Conservation (phyloP, 2,797 vertebrate species). For the Sebastes elongatus region DNA sequence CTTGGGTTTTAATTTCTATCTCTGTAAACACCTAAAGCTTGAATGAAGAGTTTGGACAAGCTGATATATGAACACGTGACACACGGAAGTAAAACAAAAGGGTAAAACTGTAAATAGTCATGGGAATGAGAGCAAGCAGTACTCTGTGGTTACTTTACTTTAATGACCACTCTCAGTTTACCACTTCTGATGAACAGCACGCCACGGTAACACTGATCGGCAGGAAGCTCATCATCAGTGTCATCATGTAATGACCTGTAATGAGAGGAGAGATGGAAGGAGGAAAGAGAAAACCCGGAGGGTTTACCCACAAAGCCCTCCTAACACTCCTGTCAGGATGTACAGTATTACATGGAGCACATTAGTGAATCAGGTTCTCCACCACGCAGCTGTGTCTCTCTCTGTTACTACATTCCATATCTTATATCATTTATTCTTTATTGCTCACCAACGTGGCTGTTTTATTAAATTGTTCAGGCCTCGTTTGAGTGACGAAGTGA, state of each 20-base stretch:
- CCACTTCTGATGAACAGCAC: background rate
- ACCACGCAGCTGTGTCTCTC: slow-evolving; percentile 22
- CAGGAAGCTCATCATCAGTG: slow-evolving; percentile 37
- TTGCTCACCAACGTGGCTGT: slow-evolving; percentile 16
- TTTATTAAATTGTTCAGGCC: slow-evolving; percentile 33
- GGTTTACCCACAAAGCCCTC: slow-evolving; percentile 37
- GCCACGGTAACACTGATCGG: slow-evolving; percentile 10
- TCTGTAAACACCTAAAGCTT: background rate
- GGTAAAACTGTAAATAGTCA: background rate
- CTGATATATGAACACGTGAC: background rate
- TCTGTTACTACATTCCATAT: slow-evolving; percentile 37
- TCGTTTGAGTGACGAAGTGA: slow-evolving; percentile 6
- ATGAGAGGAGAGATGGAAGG: slow-evolving; percentile 53
- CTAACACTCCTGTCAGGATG: slow-evolving; percentile 23
- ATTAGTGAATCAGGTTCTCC: slow-evolving; percentile 54
- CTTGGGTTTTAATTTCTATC: background rate
- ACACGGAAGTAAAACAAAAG: background rate
- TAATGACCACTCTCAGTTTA: slow-evolving; percentile 21
- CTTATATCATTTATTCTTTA: slow-evolving; percentile 28
- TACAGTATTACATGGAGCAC: slow-evolving; percentile 39
- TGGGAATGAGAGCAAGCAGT: background rate
- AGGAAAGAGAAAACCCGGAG: slow-evolving; percentile 39
- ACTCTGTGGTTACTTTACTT: background rate
- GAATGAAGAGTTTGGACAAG: background rate
- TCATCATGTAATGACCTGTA: slow-evolving; percentile 57